Base-by-base conservation (phyloP, 2,113 vertebrate genomes). In the Platysteira castanea region DNA sequence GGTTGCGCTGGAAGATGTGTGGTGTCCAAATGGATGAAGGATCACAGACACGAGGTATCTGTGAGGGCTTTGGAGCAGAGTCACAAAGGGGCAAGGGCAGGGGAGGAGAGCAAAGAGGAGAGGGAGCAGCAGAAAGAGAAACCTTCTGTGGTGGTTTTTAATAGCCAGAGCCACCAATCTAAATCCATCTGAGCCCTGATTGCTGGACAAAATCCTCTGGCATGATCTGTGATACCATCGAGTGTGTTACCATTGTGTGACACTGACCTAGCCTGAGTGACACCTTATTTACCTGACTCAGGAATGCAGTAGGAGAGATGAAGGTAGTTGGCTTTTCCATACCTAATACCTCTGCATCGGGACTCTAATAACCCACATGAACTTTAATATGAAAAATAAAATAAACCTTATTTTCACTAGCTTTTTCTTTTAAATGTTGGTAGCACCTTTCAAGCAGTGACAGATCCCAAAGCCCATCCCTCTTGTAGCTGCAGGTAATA, bases 401-500 rank as follows among this genome's bases (percentile, higher is more conserved):
- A 69, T 20, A 84, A 94, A 84, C 10, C 4, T 50, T 28, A 60
- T 85, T 94, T 96, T 93, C 85, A 84, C 41, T 68, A 57, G 42
- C 61, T 87, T 83, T 92, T 88, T 68, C 50, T 86, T 88, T 52
- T 75, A 84, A 73, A 83, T 39, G 54, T 69, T 64, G 71, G 93
- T 87, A 95, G 92, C 76, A 84, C 89, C 74, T 87, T 87, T 90
- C 74, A 86, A 70, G 41, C 44, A 67, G 37, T 73, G 85, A 95
- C 82, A 96, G 92, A 91, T 92, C 74, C 77, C 39, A 71, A 75
- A 71, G 87, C 64, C 68, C 69, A 53, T 28, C 81, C 81, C 54
- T 92, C 87, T 68, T 44, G 30, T 86, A 83, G 93, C 92, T 96
- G 60, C 96, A 96, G 94, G 93, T 97, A 92, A 94, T 77, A 94